These are phyloP conservation scores for Drosophila pullipes DNA, from an alignment of 2,888 invertebrate genomes.

Conservation along the genomic window DNA sequence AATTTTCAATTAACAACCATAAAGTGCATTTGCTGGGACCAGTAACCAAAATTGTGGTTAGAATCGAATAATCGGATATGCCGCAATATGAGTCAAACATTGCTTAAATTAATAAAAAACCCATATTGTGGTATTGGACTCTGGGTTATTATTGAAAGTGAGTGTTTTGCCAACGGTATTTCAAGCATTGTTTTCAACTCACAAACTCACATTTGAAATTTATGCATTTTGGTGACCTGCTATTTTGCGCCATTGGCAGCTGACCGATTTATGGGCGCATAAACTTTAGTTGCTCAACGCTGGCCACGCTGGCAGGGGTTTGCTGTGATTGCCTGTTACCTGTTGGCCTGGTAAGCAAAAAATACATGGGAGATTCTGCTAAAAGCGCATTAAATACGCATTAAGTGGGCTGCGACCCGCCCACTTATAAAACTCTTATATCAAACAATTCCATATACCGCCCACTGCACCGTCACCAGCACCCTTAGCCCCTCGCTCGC, in stretches of 20 bases:
- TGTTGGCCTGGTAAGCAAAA: constrained; percentile 30
- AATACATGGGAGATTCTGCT: constrained; percentile 23
- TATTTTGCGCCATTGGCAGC: constrained; percentile 40
- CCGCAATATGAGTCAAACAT: not conserved
- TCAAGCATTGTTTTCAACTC: not conserved
- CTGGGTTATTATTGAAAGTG: constrained; percentile 15
- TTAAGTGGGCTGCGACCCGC: constrained; percentile 44
- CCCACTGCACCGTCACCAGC: not conserved
- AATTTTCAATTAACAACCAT: not conserved
- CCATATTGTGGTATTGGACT: not conserved
- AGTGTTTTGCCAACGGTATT: constrained; percentile 2
- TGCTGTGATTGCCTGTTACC: constrained; percentile 37
- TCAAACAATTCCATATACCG: constrained; percentile 3
- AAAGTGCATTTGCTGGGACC: not conserved
- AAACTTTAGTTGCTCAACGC: constrained; percentile 47
- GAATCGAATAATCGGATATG: not conserved
- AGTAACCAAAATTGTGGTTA: not conserved
- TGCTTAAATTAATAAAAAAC: not conserved
- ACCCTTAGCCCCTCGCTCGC: not conserved
- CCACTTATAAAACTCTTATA: constrained; percentile 33
- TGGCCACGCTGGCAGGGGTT: not conserved
- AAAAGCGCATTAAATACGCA: constrained; percentile 74
- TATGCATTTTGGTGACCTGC: not conserved
- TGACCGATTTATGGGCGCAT: constrained; percentile 53
- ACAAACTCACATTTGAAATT: constrained; percentile 10